phyloP scores from a whole-genome alignment of 2,888 invertebrate species.

The Tortricodes alternella region DNA sequence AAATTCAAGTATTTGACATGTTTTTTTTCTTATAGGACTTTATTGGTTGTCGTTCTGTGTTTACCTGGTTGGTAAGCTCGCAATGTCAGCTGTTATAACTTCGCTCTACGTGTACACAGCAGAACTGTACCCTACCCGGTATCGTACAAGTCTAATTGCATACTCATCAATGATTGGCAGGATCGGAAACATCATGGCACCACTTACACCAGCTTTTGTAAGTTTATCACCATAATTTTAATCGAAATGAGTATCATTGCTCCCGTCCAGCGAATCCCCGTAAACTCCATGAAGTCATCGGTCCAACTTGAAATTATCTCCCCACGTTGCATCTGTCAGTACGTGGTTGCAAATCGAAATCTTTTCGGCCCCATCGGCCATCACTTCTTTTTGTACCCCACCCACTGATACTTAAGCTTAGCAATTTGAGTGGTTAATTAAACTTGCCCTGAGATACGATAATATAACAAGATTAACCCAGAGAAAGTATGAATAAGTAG shows the following conservation, averaged over 20 bases:
- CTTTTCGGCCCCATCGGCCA: too few species aligned
- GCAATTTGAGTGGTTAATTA: too few species aligned
- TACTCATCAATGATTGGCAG: constrained; percentile 84
- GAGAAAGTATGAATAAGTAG: too few species aligned
- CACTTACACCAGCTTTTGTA: constrained; percentile 82
- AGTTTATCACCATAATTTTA: constrained; percentile 33
- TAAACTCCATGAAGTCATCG: background rate
- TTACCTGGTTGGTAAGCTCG: constrained; percentile 79
- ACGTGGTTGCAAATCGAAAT: too few species aligned
- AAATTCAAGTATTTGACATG: background rate
- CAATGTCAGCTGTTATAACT: constrained; percentile 81
- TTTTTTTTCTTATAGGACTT: background rate
- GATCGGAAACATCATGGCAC: constrained; percentile 83
- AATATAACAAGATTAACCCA: too few species aligned
- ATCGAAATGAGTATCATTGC: background rate
- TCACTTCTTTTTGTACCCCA: too few species aligned
- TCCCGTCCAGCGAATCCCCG: background rate
- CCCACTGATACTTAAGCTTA: too few species aligned
- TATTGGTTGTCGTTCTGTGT: constrained; percentile 51
- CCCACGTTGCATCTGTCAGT: too few species aligned
- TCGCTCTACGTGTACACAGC: constrained; percentile 82
- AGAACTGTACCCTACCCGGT: constrained; percentile 83
- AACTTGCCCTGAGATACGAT: background rate
- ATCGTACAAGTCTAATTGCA: constrained; percentile 81
- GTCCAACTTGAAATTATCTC: background rate